Conservation (phyloP, 2,797 vertebrate species). For the Poeciliopsis turneri region DNA sequence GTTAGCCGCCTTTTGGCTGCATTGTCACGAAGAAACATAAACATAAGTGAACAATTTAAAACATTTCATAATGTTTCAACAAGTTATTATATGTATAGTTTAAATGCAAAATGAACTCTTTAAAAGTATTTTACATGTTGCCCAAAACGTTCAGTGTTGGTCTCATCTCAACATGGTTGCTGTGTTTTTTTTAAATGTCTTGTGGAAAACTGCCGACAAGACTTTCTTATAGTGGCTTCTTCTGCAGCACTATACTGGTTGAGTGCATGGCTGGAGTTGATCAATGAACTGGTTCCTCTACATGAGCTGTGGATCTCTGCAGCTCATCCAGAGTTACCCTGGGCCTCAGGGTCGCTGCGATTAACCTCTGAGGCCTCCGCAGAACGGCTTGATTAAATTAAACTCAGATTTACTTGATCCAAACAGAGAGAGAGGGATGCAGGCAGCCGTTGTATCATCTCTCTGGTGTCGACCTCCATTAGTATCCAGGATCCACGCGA, state of each 20-base stretch:
- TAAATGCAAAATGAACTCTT: background rate
- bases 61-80: background rate
- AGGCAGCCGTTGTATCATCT: slow-evolving; percentile 81
- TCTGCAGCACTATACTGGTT: background rate
- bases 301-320: background rate
- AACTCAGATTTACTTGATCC: background rate
- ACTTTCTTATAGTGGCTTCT: background rate
- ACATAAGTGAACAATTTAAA: background rate
- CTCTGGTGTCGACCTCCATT: slow-evolving; percentile 80
- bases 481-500: slow-evolving; percentile 81
- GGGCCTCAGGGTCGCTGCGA: background rate
- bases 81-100: background rate
- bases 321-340: background rate
- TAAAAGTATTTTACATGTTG: background rate
- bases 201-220: background rate
- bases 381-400: background rate
- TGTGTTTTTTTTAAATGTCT: background rate
- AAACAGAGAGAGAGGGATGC: slow-evolving; percentile 82
- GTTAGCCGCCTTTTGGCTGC: background rate
- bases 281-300: background rate
- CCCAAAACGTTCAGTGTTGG: background rate
- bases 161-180: background rate
- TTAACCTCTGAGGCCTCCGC: background rate
- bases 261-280: background rate
- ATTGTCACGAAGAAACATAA: background rate